Percentiles rank a stretch among this genome's conserved stretches.
phyloP scores from a whole-genome alignment of 35 echinoderm and acorn worm genomes.

The Ophiothrix spiculata region DNA sequence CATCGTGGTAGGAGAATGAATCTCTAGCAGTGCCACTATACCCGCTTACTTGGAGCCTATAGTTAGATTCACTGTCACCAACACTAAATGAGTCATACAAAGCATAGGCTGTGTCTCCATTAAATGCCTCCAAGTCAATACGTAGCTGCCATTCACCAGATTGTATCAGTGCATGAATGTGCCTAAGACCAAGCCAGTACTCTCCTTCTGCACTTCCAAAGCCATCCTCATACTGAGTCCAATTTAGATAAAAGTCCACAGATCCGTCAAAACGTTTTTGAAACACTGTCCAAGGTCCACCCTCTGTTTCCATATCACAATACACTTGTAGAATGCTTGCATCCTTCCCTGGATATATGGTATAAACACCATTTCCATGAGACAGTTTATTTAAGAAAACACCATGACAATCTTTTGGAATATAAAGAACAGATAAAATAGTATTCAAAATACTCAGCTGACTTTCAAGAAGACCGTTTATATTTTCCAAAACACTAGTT shows the following conservation, averaged over 20 bases:
- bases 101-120: neutral
- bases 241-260: slow-evolving; percentile 47
- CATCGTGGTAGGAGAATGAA: neutral
- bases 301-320: slow-evolving; percentile 8
- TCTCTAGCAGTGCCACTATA: neutral
- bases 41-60: neutral
- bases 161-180: slow-evolving; percentile 15
- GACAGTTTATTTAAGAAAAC: neutral
- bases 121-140: neutral
- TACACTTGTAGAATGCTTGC: neutral
- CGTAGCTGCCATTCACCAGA: neutral
- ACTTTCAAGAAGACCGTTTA: too few relatives aligned
- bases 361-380: neutral
- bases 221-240: slow-evolving; percentile 30
- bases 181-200: slow-evolving; percentile 37
- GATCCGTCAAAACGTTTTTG: neutral
- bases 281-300: neutral
- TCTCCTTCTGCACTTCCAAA: slow-evolving; percentile 46
- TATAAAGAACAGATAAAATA: too few relatives aligned
- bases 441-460: too few relatives aligned
- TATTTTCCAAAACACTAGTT: too few relatives aligned
- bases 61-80: neutral
- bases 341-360: neutral
- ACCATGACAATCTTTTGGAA: neutral
- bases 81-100: neutral